These are phyloP conservation scores for Xiphophorus maculatus DNA, from an alignment of 2,113 vertebrate species.

Conservation along the genomic window DNA sequence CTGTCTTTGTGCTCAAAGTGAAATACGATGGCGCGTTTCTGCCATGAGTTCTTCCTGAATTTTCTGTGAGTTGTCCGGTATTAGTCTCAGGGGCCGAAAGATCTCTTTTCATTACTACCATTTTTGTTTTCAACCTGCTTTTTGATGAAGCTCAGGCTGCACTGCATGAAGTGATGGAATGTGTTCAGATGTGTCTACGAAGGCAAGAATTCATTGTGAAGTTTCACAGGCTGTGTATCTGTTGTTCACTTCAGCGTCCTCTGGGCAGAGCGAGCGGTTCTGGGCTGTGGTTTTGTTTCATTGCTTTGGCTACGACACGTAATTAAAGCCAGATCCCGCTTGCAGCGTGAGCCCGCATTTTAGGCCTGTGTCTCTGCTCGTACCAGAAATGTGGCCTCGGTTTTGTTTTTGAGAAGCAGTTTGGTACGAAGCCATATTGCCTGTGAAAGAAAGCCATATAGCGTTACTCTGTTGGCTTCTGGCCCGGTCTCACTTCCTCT, in stretches of 20 bases:
- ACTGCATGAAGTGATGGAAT: constrained; percentile 26
- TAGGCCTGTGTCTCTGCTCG: constrained; percentile 8
- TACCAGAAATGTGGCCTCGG: constrained; percentile 51
- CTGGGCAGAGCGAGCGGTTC: constrained; percentile 64
- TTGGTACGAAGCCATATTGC: constrained; percentile 54
- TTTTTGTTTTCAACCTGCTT: constrained; percentile 5
- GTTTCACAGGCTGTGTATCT: constrained; percentile 41
- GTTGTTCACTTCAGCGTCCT: constrained; percentile 56
- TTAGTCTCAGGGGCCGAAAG: constrained; percentile 29
- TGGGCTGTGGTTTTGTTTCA: constrained; percentile 71
- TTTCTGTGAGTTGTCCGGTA: constrained; percentile 3
- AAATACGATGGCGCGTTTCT: constrained; percentile 10
- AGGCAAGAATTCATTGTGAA: constrained; percentile 48
- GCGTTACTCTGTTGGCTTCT: constrained; percentile 47
- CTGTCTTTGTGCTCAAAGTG: constrained; percentile 9
- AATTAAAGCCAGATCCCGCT: constrained; percentile 77
- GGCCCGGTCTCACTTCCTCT: constrained; percentile 63
- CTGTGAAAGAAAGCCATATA: constrained; percentile 47
- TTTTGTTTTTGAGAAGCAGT: constrained; percentile 63
- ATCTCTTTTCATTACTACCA: constrained; percentile 27
- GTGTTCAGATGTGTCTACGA: constrained; percentile 49
- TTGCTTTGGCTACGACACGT: constrained; percentile 69
- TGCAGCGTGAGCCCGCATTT: constrained; percentile 51
- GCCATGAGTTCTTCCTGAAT: constrained; percentile 11
- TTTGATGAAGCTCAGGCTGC: constrained; percentile 25